phyloP scores from a whole-genome alignment of 2,113 vertebrate species.

The Centropristis striata region DNA sequence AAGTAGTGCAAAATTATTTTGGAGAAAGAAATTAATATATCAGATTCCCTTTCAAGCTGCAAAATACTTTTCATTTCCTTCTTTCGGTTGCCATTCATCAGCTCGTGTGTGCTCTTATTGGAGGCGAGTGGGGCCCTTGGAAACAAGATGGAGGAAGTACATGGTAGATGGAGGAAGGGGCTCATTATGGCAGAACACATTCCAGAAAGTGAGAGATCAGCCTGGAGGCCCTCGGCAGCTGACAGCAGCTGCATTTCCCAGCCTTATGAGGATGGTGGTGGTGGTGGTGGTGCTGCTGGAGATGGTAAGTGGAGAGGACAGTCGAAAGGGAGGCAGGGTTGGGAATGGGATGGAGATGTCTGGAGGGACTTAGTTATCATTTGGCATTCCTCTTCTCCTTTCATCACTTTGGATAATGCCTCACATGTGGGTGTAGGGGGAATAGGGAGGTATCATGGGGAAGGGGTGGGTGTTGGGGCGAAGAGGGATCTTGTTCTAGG shows the following conservation, averaged over 20 bases:
- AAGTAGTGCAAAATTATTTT: background rate
- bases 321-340: conserved; percentile 60
- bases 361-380: conserved; percentile 77
- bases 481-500: conserved; percentile 28
- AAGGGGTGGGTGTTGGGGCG: conserved; percentile 20
- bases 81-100: conserved; percentile 11
- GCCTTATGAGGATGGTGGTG: conserved; percentile 29
- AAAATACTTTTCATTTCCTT: background rate
- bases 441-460: conserved; percentile 40
- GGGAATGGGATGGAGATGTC: conserved; percentile 66
- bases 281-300: conserved; percentile 29
- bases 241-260: conserved; percentile 74
- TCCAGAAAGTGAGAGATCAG: conserved; percentile 78
- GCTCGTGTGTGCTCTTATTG: background rate
- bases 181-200: conserved; percentile 73
- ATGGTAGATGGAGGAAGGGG: conserved; percentile 43
- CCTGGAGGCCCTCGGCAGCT: conserved; percentile 73
- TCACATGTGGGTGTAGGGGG: conserved; percentile 55
- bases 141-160: conserved; percentile 36
- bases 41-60: background rate
- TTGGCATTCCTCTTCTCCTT: conserved; percentile 71
- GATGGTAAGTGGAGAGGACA: conserved; percentile 75
- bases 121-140: conserved; percentile 8
- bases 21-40: conserved; percentile 19
- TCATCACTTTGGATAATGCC: conserved; percentile 72